Evolutionary conservation across 2,113 vertebrate species (phyloP), one percentile per base, ranked within the genome.

Genomic region (Salvelinus sp.): DNA sequence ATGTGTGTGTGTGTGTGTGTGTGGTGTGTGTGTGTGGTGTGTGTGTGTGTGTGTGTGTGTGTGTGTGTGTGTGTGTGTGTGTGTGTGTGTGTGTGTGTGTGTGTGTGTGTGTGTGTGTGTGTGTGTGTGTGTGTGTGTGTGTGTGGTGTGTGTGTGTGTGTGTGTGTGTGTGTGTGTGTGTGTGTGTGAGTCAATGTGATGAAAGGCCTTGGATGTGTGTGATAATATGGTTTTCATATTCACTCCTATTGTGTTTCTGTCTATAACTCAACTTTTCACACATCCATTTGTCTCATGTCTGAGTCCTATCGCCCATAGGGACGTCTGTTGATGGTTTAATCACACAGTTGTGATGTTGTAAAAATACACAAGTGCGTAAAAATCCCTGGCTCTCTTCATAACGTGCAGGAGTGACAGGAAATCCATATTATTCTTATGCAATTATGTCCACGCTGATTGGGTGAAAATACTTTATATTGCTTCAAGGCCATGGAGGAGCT

Each of bases 381-480:
- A 82, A 83, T 65, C 62, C 57, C 54, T 33, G 69, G 48, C 57
- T 72, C 57, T 90, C 82, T 86, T 91, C 88, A 91, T 92, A 84
- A 91, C 90, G 74, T 76, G 79, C 76, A 70, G n/a, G 44, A 85
- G 77, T 85, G 90, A 88, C 88, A 88, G 85, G 69, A 92, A 93
- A 92, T 93, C 91, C 58, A 93, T 93, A 88, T 79, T 75, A 91
- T 86, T 90, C 86, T 77, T 80, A 85, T 86, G 88, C 88, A 90
- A 91, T 92, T 92, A 92, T 78, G 78, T 81, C 74, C 82, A 87
- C 89, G 92, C 88, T 92, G 88, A 93, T 91, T 89, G 83, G n/a
- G 82, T 85, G 77, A 75, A 88, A 84, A 91, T 79, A 73, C 74
- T 88, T 86, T 86, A 85, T 86, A 82, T 88, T 88, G 89, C 76